Evolutionary conservation across 2,113 vertebrate species (phyloP).

Genomic region (Crotalus horridus): DNA sequence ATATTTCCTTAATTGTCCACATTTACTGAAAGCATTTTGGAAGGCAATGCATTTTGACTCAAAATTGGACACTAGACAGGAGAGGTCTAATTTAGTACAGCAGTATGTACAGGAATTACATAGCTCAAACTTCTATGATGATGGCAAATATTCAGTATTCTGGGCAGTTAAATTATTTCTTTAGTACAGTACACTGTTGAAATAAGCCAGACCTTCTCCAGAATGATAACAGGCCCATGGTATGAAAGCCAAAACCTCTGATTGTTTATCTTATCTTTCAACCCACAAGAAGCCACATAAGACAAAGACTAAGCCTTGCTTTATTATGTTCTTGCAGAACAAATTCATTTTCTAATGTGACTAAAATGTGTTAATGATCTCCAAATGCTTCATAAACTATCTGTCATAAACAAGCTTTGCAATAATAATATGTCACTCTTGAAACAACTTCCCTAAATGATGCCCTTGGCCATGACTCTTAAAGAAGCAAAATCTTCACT

Average conservation of each 20-base stretch:
- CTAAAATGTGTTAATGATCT: not conserved
- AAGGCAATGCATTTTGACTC: not conserved
- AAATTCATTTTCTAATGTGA: not conserved
- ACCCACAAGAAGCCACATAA: not conserved
- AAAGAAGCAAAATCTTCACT: not conserved
- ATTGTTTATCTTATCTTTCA: constrained; percentile 3
- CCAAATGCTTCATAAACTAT: not conserved
- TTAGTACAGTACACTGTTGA: not conserved
- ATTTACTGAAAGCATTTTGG: not conserved
- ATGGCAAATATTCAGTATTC: not conserved
- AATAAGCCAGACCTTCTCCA: not conserved
- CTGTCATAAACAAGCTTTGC: not conserved
- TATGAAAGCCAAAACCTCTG: not conserved
- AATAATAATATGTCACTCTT: not conserved
- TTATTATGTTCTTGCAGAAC: not conserved
- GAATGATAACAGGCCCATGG: not conserved
- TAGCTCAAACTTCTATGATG: not conserved
- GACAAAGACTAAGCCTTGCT: not conserved
- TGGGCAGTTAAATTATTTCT: not conserved
- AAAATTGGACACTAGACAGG: not conserved
- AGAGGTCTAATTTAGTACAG: not conserved
- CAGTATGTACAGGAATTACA: not conserved
- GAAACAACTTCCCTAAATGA: not conserved
- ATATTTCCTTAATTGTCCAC: not conserved
- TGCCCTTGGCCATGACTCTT: not conserved